A percentile compares a stretch with the other conserved stretches of the same genome.
phyloP scores from a whole-genome alignment of 2,113 vertebrate genomes.

The Eleginops maclovinus region DNA sequence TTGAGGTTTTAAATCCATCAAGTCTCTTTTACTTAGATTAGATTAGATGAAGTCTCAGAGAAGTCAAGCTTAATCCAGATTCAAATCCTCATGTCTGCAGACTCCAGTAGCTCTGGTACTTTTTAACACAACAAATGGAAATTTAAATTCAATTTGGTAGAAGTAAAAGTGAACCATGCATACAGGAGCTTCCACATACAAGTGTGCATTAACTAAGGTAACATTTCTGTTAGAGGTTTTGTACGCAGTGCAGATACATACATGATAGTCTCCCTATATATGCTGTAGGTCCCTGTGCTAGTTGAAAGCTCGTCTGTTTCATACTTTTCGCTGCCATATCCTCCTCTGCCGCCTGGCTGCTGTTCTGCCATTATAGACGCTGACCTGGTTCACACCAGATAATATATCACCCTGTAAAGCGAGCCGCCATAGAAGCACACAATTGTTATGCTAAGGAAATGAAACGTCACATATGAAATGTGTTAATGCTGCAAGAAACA shows the following conservation, averaged over 20 bases:
- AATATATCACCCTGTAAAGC: conserved; percentile 70
- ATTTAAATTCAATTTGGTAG: neutral
- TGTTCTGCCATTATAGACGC: conserved; percentile 54
- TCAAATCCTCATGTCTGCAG: no score
- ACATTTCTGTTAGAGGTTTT: neutral
- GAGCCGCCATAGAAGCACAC: conserved; percentile 36
- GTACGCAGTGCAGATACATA: neutral
- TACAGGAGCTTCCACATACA: neutral
- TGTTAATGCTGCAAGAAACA: conserved; percentile 56
- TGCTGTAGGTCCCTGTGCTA: conserved; percentile 22
- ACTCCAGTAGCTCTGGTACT: no score
- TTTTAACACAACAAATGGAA: neutral
- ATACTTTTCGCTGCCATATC: conserved; percentile 43
- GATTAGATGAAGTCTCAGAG: no score
- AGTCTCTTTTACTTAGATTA: no score
- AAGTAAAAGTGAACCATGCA: neutral
- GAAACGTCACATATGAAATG: conserved; percentile 71
- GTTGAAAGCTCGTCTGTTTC: conserved; percentile 65
- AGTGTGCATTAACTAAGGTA: neutral
- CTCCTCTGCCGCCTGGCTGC: conserved; percentile 42
- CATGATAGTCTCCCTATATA: neutral
- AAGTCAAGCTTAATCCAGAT: no score
- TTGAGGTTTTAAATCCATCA: no score
- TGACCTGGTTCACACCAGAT: conserved; percentile 76
- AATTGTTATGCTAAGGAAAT: conserved; percentile 77